These are phyloP conservation scores for Nixonia krombeini DNA, from an alignment of 1,140 invertebrate genomes.

Conservation along the genomic window DNA sequence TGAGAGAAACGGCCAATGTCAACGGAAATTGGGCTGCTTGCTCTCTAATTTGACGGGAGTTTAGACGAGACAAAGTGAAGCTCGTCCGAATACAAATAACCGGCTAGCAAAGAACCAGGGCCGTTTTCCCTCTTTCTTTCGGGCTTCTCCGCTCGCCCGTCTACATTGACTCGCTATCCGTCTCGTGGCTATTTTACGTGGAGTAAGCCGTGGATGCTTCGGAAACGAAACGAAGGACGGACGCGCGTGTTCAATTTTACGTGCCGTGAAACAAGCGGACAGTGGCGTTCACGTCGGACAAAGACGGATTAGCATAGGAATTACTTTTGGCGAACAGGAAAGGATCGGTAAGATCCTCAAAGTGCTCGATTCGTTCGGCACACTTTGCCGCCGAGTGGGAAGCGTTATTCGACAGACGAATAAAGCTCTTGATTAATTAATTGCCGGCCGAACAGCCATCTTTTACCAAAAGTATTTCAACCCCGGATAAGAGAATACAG, in stretches of 20 bases:
- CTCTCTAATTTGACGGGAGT: slow-evolving; percentile 49
- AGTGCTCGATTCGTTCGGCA: slow-evolving; percentile 41
- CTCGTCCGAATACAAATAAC: slow-evolving; percentile 55
- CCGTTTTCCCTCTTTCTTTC: slow-evolving; percentile 28
- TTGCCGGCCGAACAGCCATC: slow-evolving; percentile 28
- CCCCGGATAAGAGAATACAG: no score
- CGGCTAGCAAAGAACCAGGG: slow-evolving; percentile 29
- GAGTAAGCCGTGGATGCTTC: slow-evolving; percentile 12
- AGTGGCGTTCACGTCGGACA: slow-evolving; percentile 35
- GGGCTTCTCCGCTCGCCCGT: slow-evolving; percentile 13
- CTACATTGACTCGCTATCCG: background rate
- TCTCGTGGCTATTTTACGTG: slow-evolving; percentile 8
- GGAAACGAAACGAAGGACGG: slow-evolving; percentile 31
- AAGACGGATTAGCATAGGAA: slow-evolving; percentile 68
- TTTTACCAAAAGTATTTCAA: slow-evolving; percentile 3
- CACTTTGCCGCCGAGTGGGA: slow-evolving; percentile 25
- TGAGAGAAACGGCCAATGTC: slow-evolving; percentile 46
- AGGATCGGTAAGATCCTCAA: slow-evolving; percentile 22
- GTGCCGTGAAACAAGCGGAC: slow-evolving; percentile 30
- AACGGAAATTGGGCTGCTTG: slow-evolving; percentile 49
- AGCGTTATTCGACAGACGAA: slow-evolving; percentile 1
- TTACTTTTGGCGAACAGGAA: slow-evolving; percentile 49
- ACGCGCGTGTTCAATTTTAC: slow-evolving; percentile 19
- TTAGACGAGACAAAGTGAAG: slow-evolving; percentile 35
- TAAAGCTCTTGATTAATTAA: slow-evolving; percentile 39